phyloP scores from a whole-genome alignment of 1,140 invertebrate species.

The Coboldia fuscipes region DNA sequence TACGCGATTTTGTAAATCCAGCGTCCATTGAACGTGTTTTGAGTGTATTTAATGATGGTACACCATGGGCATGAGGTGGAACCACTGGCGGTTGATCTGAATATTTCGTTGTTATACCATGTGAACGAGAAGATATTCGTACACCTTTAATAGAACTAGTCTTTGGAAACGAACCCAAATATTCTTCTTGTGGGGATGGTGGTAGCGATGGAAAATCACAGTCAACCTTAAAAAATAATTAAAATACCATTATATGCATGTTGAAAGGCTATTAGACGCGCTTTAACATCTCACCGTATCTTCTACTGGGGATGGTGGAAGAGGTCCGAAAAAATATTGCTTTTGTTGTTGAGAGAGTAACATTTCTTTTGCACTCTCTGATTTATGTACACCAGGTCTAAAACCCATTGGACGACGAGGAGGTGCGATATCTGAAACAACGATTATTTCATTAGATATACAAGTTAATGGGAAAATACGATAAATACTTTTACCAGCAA shows the following conservation, averaged over 20 bases:
- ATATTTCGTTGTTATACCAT: background rate
- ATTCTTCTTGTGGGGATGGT: slow-evolving; percentile 30
- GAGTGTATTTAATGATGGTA: slow-evolving; percentile 38
- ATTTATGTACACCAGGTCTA: slow-evolving; percentile 36
- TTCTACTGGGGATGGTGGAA: slow-evolving; percentile 19
- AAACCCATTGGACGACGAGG: slow-evolving; percentile 17
- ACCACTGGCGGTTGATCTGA: slow-evolving; percentile 32
- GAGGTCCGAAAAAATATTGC: slow-evolving; percentile 20
- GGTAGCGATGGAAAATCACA: slow-evolving; percentile 56
- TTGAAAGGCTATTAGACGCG: too few species aligned
- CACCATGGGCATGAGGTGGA: slow-evolving; percentile 40
- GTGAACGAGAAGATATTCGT: slow-evolving; percentile 17
- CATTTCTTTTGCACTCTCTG: slow-evolving; percentile 43
- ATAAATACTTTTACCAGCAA: slow-evolving; percentile 4
- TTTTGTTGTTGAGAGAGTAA: slow-evolving; percentile 24
- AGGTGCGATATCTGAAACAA: background rate
- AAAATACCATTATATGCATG: background rate
- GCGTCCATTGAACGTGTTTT: slow-evolving; percentile 62
- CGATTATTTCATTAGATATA: slow-evolving; percentile 5
- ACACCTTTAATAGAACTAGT: background rate
- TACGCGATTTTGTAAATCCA: slow-evolving; percentile 38
- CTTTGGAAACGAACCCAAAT: background rate
- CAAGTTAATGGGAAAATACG: slow-evolving; percentile 4
- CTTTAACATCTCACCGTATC: too few species aligned
- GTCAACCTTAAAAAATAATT: slow-evolving; percentile 8